A percentile compares a stretch with the other conserved stretches of the same genome.
These are phyloP conservation scores for Trichosurus vulpecula DNA, from an alignment of 2,797 vertebrate species.

Conservation along the genomic window DNA sequence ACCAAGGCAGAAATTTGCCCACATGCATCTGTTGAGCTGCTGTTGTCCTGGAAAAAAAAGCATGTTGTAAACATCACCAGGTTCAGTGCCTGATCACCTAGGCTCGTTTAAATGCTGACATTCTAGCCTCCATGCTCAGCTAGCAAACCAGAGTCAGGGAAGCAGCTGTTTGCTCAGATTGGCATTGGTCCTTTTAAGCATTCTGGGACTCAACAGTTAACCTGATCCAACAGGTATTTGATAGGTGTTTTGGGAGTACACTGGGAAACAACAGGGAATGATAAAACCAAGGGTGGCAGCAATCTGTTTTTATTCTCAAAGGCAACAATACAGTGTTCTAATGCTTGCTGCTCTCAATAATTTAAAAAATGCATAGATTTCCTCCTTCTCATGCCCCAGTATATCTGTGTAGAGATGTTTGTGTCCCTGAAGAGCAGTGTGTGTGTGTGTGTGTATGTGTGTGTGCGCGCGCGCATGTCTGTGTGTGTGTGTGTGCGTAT, in stretches of 20 bases:
- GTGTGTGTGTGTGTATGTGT: background rate
- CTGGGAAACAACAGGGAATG: conserved; percentile 41
- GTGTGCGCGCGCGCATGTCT: background rate
- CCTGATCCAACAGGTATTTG: conserved; percentile 57
- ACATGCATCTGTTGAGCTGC: background rate
- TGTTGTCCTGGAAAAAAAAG: background rate
- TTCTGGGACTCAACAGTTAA: conserved; percentile 29
- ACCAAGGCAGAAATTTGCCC: background rate
- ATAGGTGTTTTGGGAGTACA: conserved; percentile 10
- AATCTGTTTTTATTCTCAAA: conserved; percentile 47
- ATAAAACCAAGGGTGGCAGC: background rate
- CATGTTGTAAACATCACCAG: background rate
- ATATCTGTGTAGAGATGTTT: background rate
- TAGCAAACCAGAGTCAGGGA: conserved; percentile 22
- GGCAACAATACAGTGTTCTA: conserved; percentile 47
- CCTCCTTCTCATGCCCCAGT: background rate
- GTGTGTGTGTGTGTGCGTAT: background rate
- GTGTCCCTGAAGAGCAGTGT: conserved; percentile 11
- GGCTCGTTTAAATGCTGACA: conserved; percentile 7
- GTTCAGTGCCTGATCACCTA: background rate
- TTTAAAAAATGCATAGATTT: conserved; percentile 3
- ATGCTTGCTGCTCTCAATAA: conserved; percentile 35
- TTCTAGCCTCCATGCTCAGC: background rate
- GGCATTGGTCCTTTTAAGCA: conserved; percentile 32
- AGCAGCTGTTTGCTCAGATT: background rate